Evolutionary conservation across 2,113 vertebrate species (phyloP), one percentile per base, ranked within the genome.

Genomic region (Zingel zingel): DNA sequence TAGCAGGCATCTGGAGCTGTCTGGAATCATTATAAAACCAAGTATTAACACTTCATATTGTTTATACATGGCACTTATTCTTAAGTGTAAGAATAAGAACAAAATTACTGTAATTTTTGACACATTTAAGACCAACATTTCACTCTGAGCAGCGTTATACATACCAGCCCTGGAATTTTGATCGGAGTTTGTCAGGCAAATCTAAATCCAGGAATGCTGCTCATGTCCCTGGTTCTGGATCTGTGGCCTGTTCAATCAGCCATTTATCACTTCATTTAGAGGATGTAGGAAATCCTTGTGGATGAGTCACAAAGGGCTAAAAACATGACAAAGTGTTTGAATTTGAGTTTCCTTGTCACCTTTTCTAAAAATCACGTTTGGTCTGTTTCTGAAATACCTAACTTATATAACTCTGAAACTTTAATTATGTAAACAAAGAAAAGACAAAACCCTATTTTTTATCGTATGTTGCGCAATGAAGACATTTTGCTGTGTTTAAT

Each of bases 321-420:
- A 36, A 61, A 23, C 5, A 51, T 30, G 7, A 61, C 12, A 18
- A 30, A 5, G 18, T 59, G 47, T 61, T 59, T 36, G 14, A 14
- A 5, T 63, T 74, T 66, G 36, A 18, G 68, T 27, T 76, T 33
- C 2, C 14, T 47, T 51, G 58, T 79, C 16, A 80, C 14, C 9
- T 27, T 39, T 39, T 81, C 7, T 58, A 15, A 66, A 50, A 3
- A 14, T 12, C 13, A 64, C n/a, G 45, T n/a, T 25, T 16, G 62
- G 56, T 67, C 21, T 25, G 33, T 58, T 53, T 74, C 2, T 57
- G 23, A 48, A 83, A 66, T 6, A 64, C 11, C 13, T 47, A 64
- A 70, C n/a, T 67, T 56, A 39, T 64, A 27, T 16, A 1, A 50
- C n/a, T 68, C 8, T 50, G 36, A 70, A 33, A 65, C 27, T 48